A percentile compares a stretch with the other conserved stretches of the same genome.
Conservation (phyloP, 2,797 vertebrate genomes). For the Gymnothorax reevesii region DNA sequence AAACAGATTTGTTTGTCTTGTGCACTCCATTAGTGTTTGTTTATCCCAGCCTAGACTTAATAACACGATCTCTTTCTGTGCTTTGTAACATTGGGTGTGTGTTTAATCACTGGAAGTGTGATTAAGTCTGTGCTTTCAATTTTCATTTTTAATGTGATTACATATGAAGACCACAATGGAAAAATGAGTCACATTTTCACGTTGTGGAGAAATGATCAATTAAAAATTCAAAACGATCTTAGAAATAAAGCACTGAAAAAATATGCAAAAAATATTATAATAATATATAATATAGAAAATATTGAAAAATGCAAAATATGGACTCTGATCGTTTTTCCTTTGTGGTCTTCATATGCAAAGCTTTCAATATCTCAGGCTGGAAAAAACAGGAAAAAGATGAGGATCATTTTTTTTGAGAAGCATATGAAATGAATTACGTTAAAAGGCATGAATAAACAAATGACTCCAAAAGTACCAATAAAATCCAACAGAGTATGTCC, state of each 20-base stretch:
- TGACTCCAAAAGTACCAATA: background rate
- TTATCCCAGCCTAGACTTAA: background rate
- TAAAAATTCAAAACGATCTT: too few relatives aligned
- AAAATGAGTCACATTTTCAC: too few relatives aligned
- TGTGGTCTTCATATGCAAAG: background rate
- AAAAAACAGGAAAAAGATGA: background rate
- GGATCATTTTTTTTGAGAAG: background rate
- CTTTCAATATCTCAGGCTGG: background rate
- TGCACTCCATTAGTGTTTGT: background rate
- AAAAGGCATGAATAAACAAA: background rate
- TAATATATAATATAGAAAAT: too few relatives aligned
- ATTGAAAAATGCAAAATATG: too few relatives aligned
- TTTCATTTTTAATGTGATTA: background rate
- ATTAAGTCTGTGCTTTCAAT: background rate
- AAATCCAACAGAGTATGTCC: background rate
- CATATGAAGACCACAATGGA: background rate
- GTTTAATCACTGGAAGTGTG: background rate
- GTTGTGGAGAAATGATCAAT: too few relatives aligned
- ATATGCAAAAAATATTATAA: too few relatives aligned
- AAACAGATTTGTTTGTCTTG: background rate
- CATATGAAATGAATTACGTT: background rate
- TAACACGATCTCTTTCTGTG: background rate
- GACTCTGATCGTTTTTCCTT: too few relatives aligned
- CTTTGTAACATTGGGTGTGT: background rate
- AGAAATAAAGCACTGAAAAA: too few relatives aligned